Percentiles rank a stretch among this genome's conserved stretches.
Conservation (phyloP, 2,113 vertebrate species). For the Saccopteryx leptura region DNA sequence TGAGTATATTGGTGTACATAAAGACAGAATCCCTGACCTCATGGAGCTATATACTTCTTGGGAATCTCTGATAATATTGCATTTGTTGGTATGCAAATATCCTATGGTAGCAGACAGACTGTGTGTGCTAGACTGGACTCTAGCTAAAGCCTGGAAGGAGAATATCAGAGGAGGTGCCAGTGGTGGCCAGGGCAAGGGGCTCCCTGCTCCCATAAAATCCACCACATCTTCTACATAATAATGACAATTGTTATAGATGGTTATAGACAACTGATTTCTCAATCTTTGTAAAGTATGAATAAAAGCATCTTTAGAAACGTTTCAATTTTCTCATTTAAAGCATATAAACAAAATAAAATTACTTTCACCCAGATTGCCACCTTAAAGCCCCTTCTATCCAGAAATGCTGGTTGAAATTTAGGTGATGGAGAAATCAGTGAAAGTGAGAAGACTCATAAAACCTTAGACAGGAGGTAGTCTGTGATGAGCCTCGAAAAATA, state of each 20-base stretch:
- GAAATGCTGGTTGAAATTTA: constrained; percentile 42
- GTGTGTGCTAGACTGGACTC: neutral
- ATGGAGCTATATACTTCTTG: neutral
- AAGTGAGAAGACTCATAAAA: neutral
- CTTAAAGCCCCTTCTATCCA: neutral
- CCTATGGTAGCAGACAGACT: neutral
- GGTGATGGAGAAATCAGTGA: constrained; percentile 26
- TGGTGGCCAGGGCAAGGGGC: neutral
- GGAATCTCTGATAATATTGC: constrained; percentile 18
- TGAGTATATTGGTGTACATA: neutral
- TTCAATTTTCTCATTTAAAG: neutral
- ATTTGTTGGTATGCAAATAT: neutral
- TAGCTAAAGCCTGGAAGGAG: neutral
- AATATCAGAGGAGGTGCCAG: neutral
- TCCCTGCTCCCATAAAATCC: neutral
- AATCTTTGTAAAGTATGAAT: neutral
- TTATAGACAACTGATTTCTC: neutral
- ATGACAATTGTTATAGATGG: neutral
- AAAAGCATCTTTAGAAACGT: constrained; percentile 39
- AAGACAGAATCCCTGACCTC: neutral
- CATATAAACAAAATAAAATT: constrained; percentile 20
- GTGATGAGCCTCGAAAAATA: constrained; percentile 19
- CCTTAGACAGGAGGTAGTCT: neutral
- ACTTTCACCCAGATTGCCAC: neutral
- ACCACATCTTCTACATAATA: neutral